Percentiles rank a stretch among this genome's conserved stretches.
Evolutionary conservation across 2,797 vertebrate species (phyloP).

Genomic region (Miichthys miiuy): DNA sequence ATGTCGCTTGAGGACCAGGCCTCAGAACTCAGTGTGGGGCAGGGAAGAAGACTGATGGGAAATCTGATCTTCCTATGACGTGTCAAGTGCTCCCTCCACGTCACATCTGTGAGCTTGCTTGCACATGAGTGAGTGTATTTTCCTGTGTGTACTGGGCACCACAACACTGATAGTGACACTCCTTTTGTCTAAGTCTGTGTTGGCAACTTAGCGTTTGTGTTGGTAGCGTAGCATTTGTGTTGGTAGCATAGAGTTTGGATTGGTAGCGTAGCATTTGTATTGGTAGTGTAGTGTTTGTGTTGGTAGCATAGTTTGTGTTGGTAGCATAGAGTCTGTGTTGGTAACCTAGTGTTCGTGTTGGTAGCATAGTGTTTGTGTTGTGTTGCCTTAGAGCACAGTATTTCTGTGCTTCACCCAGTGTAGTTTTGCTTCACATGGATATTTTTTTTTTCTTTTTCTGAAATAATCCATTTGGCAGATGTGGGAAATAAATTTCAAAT

Average conservation of each 20-base stretch:
- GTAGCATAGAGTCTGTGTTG: no score
- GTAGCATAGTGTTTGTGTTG: no score
- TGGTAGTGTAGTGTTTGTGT: no score
- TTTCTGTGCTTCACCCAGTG: conserved; percentile 25
- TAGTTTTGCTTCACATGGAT: not conserved
- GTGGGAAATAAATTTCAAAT: not conserved
- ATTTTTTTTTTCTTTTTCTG: not conserved
- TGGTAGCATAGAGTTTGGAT: no score
- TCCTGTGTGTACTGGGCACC: conserved; percentile 12
- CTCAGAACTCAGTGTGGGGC: conserved; percentile 41
- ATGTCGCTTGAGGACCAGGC: conserved; percentile 59
- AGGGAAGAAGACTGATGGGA: conserved; percentile 37
- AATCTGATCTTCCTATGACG: conserved; percentile 54
- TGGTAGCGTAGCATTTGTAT: no score
- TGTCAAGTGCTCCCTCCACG: conserved; percentile 31
- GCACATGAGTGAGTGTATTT: conserved; percentile 25
- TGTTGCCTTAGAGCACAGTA: not conserved
- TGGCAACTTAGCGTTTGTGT: not conserved
- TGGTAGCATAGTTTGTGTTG: no score
- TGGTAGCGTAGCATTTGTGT: no score
- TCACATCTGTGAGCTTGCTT: conserved; percentile 28
- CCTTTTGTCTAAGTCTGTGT: conserved; percentile 24
- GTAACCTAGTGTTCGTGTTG: no score
- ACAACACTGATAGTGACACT: conserved; percentile 42
- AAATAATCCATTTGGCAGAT: not conserved